Evolutionary conservation across 2,797 vertebrate species (phyloP), one percentile per base, ranked within the genome.

Genomic region (Tragelaphus eurycerus): DNA sequence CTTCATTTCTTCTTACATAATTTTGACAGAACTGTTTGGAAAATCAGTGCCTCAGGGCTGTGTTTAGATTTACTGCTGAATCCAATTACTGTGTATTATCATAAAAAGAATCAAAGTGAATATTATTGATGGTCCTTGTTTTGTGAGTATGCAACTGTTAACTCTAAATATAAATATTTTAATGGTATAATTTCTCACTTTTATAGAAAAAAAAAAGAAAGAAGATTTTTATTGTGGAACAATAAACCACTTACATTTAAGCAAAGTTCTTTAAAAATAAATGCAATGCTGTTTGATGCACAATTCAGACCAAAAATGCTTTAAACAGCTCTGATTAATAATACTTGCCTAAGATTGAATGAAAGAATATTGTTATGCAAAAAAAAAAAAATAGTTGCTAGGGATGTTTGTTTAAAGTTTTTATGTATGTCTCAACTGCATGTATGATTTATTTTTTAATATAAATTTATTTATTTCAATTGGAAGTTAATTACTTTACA

Each of bases 71-170:
- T 99, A 98, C 95, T 98, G 94, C 89, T 98, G 97, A 98, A 99
- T 98, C 98, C 97, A 98, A 98, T 99, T 98, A 98, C 62, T 97
- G 89, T 85, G 59, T 88, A 98, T 98, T 98, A 98, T 99, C 98
- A 98, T 99, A 98, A 98, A 98, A 98, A 95, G n/a, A 97, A 98
- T 98, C 98, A 98, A 98, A 98, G 94, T 98, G 97, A 98, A 99
- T 98, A 98, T 98, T 98, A 98, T 98, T 98, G 98, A 98, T 98
- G 89, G 62, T 95, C 31, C 76, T 98, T 98, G 79, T 98, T 98
- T 98, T 98, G 98, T 96, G 85, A 98, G 95, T 38, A 0, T 98
- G 97, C 78, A 98, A 98, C 98, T 97, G 95, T 96, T 98, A 98
- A 97, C 59, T 97, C 96, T 96, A 98, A 98, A 98, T 98, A 98